A percentile compares a stretch with the other conserved stretches of the same genome.
phyloP scores from a whole-genome alignment of 2,113 vertebrate species.

The Platycercus adscitus region DNA sequence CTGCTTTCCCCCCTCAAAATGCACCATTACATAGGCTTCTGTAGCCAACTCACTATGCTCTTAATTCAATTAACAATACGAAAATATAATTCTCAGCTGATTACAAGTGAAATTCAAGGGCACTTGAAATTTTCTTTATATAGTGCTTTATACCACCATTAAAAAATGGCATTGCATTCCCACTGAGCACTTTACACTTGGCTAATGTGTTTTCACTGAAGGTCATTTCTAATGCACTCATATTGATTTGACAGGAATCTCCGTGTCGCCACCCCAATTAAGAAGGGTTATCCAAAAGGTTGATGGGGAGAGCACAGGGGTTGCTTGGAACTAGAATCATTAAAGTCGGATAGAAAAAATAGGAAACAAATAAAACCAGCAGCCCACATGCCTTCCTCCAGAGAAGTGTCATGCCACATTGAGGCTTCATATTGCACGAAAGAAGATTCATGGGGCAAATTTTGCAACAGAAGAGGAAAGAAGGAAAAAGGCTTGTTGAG shows the following conservation, averaged over 20 bases:
- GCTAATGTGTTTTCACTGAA: not conserved
- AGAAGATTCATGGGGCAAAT: not conserved
- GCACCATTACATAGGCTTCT: not conserved
- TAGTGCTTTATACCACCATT: not conserved
- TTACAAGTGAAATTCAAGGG: not conserved
- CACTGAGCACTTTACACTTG: not conserved
- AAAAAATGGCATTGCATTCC: not conserved
- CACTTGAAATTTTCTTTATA: not conserved
- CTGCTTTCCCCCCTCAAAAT: not conserved
- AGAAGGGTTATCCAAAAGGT: not conserved
- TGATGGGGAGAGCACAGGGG: not conserved
- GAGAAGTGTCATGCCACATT: fast-evolving
- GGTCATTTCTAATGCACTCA: not conserved
- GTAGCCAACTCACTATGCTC: not conserved
- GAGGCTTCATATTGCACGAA: not conserved
- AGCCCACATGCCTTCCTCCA: not conserved
- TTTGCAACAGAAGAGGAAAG: not conserved
- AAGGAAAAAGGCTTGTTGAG: not conserved
- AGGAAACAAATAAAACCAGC: not conserved
- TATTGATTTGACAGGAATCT: not conserved
- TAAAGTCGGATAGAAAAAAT: not conserved
- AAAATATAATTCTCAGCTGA: not conserved
- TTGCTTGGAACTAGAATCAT: not conserved
- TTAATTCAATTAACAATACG: not conserved
- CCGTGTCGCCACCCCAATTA: not conserved